These are phyloP conservation scores for Cossypha polioptera DNA, from an alignment of 2,797 vertebrate species.

Conservation along the genomic window DNA sequence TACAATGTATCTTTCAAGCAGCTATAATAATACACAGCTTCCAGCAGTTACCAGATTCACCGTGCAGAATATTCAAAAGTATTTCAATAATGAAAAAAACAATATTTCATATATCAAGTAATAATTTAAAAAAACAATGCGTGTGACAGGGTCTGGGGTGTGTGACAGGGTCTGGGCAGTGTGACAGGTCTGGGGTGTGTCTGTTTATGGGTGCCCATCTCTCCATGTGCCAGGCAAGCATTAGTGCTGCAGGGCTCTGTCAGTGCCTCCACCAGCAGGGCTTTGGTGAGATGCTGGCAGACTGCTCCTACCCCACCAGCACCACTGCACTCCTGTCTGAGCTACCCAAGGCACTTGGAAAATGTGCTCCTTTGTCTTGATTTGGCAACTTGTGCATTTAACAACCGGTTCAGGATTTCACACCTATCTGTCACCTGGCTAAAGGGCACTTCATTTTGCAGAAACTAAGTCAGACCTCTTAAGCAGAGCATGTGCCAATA, in stretches of 20 bases:
- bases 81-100: neutral
- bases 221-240: neutral
- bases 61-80: neutral
- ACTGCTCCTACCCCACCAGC: neutral
- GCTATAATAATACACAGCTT: neutral
- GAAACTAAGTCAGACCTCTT: neutral
- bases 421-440: neutral
- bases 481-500: neutral
- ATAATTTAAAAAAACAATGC: neutral
- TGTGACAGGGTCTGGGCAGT: too few species aligned
- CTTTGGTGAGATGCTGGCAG: neutral
- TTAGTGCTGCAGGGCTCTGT: too few species aligned
- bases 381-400: neutral
- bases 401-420: neutral
- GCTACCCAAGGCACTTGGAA: neutral
- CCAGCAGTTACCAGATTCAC: neutral
- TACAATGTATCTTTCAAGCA: neutral
- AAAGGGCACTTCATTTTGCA: neutral
- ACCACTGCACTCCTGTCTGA: neutral
- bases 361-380: neutral
- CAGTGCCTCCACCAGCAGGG: fast-evolving
- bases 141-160: too few species aligned
- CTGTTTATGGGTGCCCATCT: fast-evolving
- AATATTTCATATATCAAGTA: neutral
- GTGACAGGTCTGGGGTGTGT: too few species aligned